Conservation (phyloP, 2,797 vertebrate genomes). For the Lateolabrax maculatus region DNA sequence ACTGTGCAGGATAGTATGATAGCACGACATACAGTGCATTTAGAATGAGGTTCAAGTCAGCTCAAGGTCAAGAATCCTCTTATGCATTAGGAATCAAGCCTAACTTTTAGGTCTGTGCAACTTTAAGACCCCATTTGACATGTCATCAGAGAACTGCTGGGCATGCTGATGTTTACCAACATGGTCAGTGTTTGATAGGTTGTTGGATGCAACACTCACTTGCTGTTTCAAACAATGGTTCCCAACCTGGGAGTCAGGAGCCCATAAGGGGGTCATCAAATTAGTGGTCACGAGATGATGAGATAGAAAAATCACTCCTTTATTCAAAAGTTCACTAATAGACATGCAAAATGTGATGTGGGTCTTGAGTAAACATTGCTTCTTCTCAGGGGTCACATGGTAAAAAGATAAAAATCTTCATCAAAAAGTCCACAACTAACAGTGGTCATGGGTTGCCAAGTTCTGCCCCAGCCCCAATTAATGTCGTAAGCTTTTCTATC, state of each 20-base stretch:
- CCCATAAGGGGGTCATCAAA: accelerated
- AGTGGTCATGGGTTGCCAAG: not conserved
- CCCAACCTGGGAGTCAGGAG: not conserved
- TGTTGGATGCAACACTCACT: not conserved
- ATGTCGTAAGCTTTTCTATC: slow-evolving; percentile 8
- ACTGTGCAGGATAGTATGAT: not conserved
- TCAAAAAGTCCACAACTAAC: not conserved
- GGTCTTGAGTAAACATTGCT: not conserved
- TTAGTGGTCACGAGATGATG: not conserved
- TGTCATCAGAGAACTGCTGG: not conserved
- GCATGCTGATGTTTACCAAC: slow-evolving; percentile 2
- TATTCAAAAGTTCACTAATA: not conserved
- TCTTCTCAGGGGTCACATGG: not conserved
- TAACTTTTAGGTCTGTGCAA: not conserved
- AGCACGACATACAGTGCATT: not conserved
- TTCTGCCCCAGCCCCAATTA: not conserved
- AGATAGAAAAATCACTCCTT: not conserved
- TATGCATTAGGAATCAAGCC: not conserved
- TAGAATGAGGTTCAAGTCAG: not conserved
- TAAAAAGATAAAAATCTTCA: not conserved
- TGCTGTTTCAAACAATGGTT: not conserved
- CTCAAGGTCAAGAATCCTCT: not conserved
- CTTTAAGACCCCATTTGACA: not conserved
- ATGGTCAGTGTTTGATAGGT: not conserved
- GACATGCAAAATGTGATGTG: not conserved